Conservation (phyloP, 2,113 vertebrate genomes). For the Gallinago paraguaiae region DNA sequence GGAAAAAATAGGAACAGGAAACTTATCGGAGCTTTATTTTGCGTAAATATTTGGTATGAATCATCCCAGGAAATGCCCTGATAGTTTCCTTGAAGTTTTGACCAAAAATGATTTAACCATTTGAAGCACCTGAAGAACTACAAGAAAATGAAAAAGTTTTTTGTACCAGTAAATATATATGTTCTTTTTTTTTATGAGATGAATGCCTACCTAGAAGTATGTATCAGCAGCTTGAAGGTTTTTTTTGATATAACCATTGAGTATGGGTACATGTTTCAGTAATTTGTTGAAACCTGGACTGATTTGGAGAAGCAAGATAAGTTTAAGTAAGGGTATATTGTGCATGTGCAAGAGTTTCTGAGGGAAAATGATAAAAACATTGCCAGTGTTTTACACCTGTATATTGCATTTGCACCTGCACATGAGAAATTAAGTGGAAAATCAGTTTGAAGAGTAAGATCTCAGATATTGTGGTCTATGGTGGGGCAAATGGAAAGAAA, state of each 20-base stretch:
- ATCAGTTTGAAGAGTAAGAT: background rate
- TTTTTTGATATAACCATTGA: background rate
- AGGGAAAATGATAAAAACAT: background rate
- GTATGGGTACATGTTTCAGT: background rate
- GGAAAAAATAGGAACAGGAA: background rate
- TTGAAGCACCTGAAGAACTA: background rate
- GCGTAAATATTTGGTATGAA: background rate
- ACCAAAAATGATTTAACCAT: background rate
- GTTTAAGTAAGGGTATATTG: background rate
- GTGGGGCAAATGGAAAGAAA: background rate
- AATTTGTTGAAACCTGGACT: background rate
- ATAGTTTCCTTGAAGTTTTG: background rate
- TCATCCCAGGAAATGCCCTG: background rate
- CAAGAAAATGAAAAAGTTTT: background rate
- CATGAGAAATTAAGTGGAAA: background rate
- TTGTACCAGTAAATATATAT: background rate
- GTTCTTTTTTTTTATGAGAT: background rate
- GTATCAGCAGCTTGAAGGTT: background rate
- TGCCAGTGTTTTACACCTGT: background rate
- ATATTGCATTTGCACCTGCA: background rate
- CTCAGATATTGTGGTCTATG: background rate
- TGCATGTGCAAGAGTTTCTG: background rate
- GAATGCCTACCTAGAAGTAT: background rate
- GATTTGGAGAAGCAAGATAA: background rate
- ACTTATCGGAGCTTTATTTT: background rate